These are phyloP conservation scores for Megaceryle maxima DNA, from an alignment of 2,113 vertebrate species.

Conservation along the genomic window DNA sequence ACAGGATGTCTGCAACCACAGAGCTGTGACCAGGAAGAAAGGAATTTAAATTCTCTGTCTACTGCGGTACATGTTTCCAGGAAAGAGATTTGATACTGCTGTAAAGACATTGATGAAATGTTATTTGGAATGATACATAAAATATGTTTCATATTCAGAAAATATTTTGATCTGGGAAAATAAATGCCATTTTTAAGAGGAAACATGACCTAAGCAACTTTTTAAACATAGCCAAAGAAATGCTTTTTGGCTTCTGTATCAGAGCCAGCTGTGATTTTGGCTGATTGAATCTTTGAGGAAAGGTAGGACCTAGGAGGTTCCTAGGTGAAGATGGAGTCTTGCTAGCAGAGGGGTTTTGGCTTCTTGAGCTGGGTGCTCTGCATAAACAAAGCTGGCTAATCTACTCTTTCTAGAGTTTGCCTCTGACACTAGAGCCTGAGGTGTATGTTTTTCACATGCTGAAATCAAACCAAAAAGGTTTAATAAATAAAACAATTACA, in stretches of 20 bases:
- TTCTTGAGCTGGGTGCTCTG: not conserved
- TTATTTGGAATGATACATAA: not conserved
- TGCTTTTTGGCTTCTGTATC: not conserved
- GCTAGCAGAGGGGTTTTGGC: not conserved
- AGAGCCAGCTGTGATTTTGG: not conserved
- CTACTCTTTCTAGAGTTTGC: not conserved
- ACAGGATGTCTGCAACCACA: not conserved
- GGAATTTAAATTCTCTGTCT: not conserved
- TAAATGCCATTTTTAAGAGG: not conserved
- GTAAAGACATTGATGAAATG: not conserved
- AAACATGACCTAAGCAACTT: not conserved
- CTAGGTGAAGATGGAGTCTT: not conserved
- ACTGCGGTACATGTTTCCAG: not conserved
- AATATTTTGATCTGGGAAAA: not conserved
- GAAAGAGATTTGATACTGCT: not conserved
- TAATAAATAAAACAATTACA: not conserved
- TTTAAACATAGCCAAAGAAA: not conserved
- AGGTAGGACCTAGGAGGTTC: too few relatives aligned
- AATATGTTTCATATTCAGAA: not conserved
- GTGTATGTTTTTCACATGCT: not conserved
- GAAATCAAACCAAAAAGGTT: not conserved
- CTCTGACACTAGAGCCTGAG: not conserved
- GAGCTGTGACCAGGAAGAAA: not conserved
- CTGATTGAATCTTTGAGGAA: fast-evolving
- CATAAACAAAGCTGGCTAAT: not conserved